These are phyloP conservation scores for Ophioderma brevispina DNA, from an alignment of 35 echinoderm and acorn worm genomes.

Conservation along the genomic window DNA sequence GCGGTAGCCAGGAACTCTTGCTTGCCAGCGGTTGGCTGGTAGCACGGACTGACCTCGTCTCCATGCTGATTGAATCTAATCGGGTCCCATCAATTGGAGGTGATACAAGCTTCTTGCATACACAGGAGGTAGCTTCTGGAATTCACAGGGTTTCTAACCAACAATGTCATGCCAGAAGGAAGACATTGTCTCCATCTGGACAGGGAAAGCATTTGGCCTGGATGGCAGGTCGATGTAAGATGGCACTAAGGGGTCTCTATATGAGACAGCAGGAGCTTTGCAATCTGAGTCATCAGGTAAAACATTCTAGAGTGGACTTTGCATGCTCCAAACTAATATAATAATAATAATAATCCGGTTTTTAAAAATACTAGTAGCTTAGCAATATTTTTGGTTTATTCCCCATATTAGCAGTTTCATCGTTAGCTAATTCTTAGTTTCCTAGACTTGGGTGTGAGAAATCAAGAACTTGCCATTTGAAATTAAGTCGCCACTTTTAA, in stretches of 20 bases:
- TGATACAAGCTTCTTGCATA: neutral
- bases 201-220: constrained; percentile 34
- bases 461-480: too few species aligned
- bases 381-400: too few species aligned
- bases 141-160: neutral
- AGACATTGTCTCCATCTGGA: neutral
- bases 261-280: constrained; percentile 46
- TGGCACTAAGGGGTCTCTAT: constrained; percentile 22
- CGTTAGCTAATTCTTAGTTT: too few species aligned
- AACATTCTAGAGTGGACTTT: too few species aligned
- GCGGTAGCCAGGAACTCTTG: constrained; percentile 42
- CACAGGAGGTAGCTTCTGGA: neutral
- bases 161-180: neutral
- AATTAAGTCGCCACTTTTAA: too few species aligned
- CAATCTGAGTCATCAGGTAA: constrained; percentile 22
- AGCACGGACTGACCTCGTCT: constrained; percentile 22
- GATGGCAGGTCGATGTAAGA: constrained; percentile 37
- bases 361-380: too few species aligned
- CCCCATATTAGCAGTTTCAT: too few species aligned
- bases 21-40: constrained; percentile 47
- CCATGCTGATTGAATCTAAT: neutral
- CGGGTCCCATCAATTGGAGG: neutral
- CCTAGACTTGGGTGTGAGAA: too few species aligned
- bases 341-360: too few species aligned
- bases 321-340: too few species aligned